phyloP scores from a whole-genome alignment of 2,888 invertebrate genomes.

The Tipula unca region DNA sequence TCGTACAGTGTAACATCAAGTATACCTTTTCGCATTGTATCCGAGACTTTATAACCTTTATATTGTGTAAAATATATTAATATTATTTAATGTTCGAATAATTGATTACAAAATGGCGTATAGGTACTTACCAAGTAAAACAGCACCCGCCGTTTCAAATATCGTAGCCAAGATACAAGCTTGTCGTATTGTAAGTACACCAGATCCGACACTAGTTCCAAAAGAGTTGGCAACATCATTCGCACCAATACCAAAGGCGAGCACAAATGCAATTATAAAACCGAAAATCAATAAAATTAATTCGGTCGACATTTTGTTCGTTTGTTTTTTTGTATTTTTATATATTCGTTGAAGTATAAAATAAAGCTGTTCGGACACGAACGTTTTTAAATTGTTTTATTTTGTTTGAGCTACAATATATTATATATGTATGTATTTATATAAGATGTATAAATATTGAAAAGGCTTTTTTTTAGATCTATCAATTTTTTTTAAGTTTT shows the following conservation, averaged over 20 bases:
- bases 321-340: background rate
- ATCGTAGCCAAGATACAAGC: conserved; percentile 95
- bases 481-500: background rate
- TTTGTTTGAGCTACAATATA: background rate
- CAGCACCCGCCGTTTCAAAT: conserved; percentile 93
- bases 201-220: conserved; percentile 96
- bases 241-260: conserved; percentile 98
- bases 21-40: conserved; percentile 97
- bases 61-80: conserved; percentile 24
- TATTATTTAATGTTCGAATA: background rate
- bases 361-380: background rate
- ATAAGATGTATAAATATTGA: background rate
- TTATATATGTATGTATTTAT: background rate
- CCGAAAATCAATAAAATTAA: conserved; percentile 82
- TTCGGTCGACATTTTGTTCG: background rate
- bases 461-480: background rate
- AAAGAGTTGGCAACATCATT: conserved; percentile 99
- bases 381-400: background rate
- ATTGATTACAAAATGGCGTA: background rate
- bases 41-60: conserved; percentile 87
- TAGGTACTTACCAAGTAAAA: conserved; percentile 79
- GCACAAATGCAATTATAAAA: conserved; percentile 87
- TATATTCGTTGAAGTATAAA: background rate
- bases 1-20: conserved; percentile 80
- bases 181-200: conserved; percentile 84